A percentile compares a stretch with the other conserved stretches of the same genome.
Evolutionary conservation across 2,888 invertebrate species (phyloP).

Genomic region (Drosophila macrospina): DNA sequence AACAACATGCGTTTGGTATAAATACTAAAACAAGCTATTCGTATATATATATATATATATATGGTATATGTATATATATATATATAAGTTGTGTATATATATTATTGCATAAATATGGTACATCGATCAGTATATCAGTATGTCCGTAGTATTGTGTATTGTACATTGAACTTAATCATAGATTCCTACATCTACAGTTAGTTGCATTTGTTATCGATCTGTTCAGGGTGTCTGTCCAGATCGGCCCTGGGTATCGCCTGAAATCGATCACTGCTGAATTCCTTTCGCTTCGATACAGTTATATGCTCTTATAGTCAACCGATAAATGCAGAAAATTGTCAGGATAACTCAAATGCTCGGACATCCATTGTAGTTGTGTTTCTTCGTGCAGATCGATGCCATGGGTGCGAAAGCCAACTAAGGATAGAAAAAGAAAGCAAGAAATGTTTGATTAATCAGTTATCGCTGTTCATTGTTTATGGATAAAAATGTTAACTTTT

Average conservation of each 20-base stretch:
- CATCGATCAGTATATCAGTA: conserved; percentile 26
- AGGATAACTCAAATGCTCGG: conserved; percentile 98
- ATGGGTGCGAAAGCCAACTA: conserved; percentile 93
- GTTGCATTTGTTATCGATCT: conserved; percentile 40
- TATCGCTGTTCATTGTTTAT: too few species aligned
- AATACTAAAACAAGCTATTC: conserved; percentile 29
- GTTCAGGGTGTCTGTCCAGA: conserved; percentile 12
- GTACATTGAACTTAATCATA: conserved; percentile 50
- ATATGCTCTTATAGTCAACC: conserved; percentile 84
- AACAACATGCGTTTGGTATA: conserved; percentile 27
- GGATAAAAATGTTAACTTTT: too few species aligned
- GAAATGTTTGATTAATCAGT: not conserved
- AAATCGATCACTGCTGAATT: conserved; percentile 15
- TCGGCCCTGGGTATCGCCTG: conserved; percentile 41
- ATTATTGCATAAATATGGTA: conserved; percentile 52
- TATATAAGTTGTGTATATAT: not conserved
- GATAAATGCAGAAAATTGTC: conserved; percentile 98
- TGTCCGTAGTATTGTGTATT: conserved; percentile 25
- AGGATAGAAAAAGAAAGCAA: conserved; percentile 79
- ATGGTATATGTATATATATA: too few species aligned
- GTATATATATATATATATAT: conserved; percentile 1
- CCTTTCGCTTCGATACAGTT: conserved; percentile 18
- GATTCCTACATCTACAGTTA: conserved; percentile 27
- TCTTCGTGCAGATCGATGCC: conserved; percentile 94
- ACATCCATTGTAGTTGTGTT: conserved; percentile 98